phyloP scores from a whole-genome alignment of 2,113 vertebrate species.

The Seriola quinqueradiata region DNA sequence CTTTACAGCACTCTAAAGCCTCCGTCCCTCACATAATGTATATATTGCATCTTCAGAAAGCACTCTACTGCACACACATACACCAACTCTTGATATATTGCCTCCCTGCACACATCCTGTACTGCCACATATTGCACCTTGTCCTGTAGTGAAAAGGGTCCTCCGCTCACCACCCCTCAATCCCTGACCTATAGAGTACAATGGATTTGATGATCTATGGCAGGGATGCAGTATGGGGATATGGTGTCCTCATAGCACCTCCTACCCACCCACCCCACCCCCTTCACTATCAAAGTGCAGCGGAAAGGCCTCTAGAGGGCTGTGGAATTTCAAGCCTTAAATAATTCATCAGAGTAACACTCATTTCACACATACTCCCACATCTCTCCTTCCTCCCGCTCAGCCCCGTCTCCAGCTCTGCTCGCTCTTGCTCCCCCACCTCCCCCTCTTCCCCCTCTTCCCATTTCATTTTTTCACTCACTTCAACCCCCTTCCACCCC shows the following conservation, averaged over 20 bases:
- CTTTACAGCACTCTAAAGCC: constrained; percentile 45
- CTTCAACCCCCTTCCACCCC: constrained; percentile 15
- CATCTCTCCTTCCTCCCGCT: constrained; percentile 58
- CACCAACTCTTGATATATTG: constrained; percentile 14
- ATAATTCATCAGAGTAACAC: constrained; percentile 81
- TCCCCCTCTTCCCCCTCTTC: not conserved
- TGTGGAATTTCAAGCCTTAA: constrained; percentile 78
- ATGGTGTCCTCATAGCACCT: constrained; percentile 55
- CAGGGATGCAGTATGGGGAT: constrained; percentile 46
- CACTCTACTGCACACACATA: constrained; percentile 17
- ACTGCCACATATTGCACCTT: constrained; percentile 38
- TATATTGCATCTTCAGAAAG: constrained; percentile 16
- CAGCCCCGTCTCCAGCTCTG: constrained; percentile 36
- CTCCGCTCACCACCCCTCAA: constrained; percentile 29
- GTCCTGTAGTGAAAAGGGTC: constrained; percentile 43
- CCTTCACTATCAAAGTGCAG: constrained; percentile 59
- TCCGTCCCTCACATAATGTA: constrained; percentile 22
- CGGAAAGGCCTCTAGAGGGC: constrained; percentile 70
- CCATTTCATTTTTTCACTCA: constrained; percentile 33
- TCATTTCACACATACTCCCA: constrained; percentile 72
- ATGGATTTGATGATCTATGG: constrained; percentile 43
- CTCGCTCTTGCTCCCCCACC: constrained; percentile 10
- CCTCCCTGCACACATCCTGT: constrained; percentile 33
- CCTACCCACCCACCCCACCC: constrained; percentile 32
- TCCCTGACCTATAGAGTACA: constrained; percentile 3